A percentile compares a stretch with the other conserved stretches of the same genome.
These are phyloP conservation scores for Acleris holmiana DNA, from an alignment of 2,888 invertebrate genomes.

Conservation along the genomic window DNA sequence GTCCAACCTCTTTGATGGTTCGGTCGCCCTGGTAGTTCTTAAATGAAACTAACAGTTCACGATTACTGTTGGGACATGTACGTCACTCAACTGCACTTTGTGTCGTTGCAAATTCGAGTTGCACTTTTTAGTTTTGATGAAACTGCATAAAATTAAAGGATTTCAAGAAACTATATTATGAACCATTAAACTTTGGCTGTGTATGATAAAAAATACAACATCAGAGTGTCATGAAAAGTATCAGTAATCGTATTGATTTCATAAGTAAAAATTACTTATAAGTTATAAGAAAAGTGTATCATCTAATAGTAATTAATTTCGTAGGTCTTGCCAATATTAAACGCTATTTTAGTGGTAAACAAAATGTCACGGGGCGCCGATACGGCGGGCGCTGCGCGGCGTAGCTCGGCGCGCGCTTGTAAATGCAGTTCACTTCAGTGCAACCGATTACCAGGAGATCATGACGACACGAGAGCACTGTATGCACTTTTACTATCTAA, in stretches of 20 bases:
- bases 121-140: neutral
- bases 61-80: slow-evolving; percentile 37
- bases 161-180: too few species aligned
- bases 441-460: slow-evolving; percentile 69
- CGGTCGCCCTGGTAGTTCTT: slow-evolving; percentile 67
- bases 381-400: neutral
- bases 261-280: too few species aligned
- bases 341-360: slow-evolving; percentile 7
- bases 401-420: slow-evolving; percentile 38
- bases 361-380: slow-evolving; percentile 7
- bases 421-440: slow-evolving; percentile 66
- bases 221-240: too few species aligned
- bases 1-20: slow-evolving; percentile 61
- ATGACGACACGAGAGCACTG: slow-evolving; percentile 53
- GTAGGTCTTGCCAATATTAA: too few species aligned
- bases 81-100: slow-evolving; percentile 25
- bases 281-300: too few species aligned
- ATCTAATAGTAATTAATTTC: too few species aligned
- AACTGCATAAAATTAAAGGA: too few species aligned
- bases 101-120: neutral
- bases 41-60: slow-evolving; percentile 63
- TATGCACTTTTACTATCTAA: slow-evolving; percentile 52
- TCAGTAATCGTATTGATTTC: too few species aligned
- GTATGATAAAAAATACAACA: too few species aligned
- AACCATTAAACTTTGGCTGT: too few species aligned